Percentiles rank a stretch among this genome's conserved stretches.
phyloP scores from a whole-genome alignment of 2,113 vertebrate genomes.

The Naja naja region DNA sequence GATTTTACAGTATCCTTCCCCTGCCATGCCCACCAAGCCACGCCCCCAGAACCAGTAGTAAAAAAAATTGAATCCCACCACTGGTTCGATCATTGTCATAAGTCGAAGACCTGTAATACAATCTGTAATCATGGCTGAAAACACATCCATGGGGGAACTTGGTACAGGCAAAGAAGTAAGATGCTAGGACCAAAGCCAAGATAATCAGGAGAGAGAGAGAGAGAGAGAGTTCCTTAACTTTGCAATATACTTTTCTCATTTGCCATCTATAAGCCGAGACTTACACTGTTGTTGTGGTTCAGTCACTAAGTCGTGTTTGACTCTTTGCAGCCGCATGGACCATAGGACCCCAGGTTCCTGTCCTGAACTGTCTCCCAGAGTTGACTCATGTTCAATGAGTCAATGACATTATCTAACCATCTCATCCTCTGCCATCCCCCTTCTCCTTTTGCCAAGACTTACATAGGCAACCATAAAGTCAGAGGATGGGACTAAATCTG shows the following conservation, averaged over 20 bases:
- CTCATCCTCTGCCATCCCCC: not conserved
- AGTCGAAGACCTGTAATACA: not conserved
- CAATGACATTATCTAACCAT: not conserved
- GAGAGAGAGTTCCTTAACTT: not conserved
- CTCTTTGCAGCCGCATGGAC: not conserved
- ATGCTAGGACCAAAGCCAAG: not conserved
- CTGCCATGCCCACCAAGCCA: too few species aligned
- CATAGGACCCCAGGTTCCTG: not conserved
- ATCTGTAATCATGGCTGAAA: not conserved
- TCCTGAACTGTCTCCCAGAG: not conserved
- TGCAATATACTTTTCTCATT: not conserved
- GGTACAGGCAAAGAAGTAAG: not conserved
- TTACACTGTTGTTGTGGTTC: not conserved
- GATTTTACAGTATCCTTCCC: too few species aligned
- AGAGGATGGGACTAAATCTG: not conserved
- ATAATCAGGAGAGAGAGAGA: too few species aligned
- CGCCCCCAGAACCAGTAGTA: too few species aligned
- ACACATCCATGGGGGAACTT: not conserved
- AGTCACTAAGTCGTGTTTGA: not conserved
- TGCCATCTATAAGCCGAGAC: not conserved
- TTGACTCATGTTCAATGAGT: not conserved
- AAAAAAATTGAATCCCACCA: too few species aligned
- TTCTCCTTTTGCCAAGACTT: not conserved
- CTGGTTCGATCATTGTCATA: not conserved
- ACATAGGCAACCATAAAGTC: not conserved